Evolutionary conservation across 2,113 vertebrate species (phyloP).

Genomic region (Thunnus thynnus): DNA sequence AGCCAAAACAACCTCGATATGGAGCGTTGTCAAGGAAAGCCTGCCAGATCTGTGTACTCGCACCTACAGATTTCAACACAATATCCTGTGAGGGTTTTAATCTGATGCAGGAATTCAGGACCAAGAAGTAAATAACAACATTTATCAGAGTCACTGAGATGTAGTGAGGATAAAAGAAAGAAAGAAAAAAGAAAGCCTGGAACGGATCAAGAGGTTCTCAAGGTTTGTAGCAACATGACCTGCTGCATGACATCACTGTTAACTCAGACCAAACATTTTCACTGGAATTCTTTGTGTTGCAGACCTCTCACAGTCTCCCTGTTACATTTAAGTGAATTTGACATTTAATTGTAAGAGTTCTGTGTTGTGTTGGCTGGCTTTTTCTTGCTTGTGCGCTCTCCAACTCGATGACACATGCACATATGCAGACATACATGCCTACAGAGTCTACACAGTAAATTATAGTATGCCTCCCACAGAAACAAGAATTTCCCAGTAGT

Average conservation of each 20-base stretch:
- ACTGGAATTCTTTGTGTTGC: neutral
- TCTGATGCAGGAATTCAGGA: conserved; percentile 20
- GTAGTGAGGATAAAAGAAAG: neutral
- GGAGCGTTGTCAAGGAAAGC: neutral
- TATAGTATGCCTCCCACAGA: neutral
- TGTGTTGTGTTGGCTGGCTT: neutral
- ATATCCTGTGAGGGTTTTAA: conserved; percentile 3
- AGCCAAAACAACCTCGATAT: conserved; percentile 17
- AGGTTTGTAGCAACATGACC: conserved; percentile 18
- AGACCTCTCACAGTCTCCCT: neutral
- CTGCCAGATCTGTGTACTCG: conserved; percentile 5
- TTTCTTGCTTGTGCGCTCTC: neutral
- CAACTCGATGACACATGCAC: neutral
- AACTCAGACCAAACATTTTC: conserved; percentile 38
- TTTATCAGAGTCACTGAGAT: conserved; percentile 18
- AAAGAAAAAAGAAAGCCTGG: too few species aligned
- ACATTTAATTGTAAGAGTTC: neutral
- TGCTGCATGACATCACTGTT: neutral
- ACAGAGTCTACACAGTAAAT: neutral
- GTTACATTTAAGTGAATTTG: neutral
- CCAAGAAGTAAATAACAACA: neutral
- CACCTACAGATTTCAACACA: conserved; percentile 13
- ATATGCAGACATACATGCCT: neutral
- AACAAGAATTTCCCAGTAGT: conserved; percentile 6
- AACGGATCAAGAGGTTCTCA: neutral